These are phyloP conservation scores for Liasis olivaceus DNA, from an alignment of 2,797 vertebrate species.

Conservation along the genomic window DNA sequence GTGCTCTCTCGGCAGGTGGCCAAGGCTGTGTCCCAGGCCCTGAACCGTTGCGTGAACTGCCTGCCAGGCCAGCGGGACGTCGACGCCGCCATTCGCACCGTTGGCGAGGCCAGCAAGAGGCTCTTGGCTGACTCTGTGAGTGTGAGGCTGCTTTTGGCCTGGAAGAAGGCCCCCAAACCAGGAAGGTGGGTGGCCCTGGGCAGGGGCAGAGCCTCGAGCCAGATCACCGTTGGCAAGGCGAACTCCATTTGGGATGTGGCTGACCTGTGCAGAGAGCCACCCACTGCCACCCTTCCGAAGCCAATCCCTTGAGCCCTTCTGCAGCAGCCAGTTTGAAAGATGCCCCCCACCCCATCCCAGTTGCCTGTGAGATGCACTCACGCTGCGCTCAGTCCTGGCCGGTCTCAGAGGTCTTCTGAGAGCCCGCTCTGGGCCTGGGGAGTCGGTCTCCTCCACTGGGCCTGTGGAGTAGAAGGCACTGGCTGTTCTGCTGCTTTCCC, in stretches of 20 bases:
- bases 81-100: conserved; percentile 90
- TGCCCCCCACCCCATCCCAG: background rate
- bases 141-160: background rate
- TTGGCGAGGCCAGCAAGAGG: conserved; percentile 94
- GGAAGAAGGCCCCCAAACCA: accelerated
- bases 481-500: too few species aligned
- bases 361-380: too few species aligned
- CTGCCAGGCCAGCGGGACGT: conserved; percentile 95
- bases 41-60: conserved; percentile 93
- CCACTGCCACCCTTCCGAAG: background rate
- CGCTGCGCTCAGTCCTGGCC: background rate
- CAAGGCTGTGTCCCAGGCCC: conserved; percentile 93
- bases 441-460: too few species aligned
- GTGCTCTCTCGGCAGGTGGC: conserved; percentile 81
- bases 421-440: background rate
- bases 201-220: background rate
- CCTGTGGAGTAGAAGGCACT: too few species aligned
- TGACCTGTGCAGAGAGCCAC: background rate
- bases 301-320: background rate
- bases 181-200: background rate
- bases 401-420: too few species aligned
- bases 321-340: background rate
- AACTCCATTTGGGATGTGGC: background rate
- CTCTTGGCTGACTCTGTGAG: conserved; percentile 88
- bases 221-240: background rate